Evolutionary conservation across 1,140 invertebrate genomes (phyloP).

Genomic region (Ruditapes philippinarum): DNA sequence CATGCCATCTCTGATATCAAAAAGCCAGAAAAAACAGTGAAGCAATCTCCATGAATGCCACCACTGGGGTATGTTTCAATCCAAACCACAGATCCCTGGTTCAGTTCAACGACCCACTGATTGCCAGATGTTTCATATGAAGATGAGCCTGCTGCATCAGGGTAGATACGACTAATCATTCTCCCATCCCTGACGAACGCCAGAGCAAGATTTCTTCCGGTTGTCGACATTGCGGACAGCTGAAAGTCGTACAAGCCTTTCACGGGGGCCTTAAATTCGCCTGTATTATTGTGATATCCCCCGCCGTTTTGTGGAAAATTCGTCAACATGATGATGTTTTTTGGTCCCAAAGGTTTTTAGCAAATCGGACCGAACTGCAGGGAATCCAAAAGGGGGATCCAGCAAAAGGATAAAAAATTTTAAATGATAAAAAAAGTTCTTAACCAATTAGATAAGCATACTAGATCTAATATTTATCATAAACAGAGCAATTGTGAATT

Average conservation of each 20-base stretch:
- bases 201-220: not conserved
- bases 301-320: not conserved
- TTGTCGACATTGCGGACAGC: not conserved
- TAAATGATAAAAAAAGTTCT: too few relatives aligned
- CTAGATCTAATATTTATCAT: too few relatives aligned
- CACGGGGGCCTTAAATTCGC: conserved; percentile 6
- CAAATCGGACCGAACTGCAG: not conserved
- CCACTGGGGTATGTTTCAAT: not conserved
- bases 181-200: not conserved
- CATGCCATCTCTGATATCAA: not conserved
- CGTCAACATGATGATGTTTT: conserved; percentile 11
- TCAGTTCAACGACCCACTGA: not conserved
- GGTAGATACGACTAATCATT: not conserved
- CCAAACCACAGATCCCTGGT: not conserved
- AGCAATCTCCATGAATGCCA: conserved; percentile 24
- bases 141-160: not conserved
- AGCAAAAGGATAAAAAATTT: too few relatives aligned
- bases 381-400: not conserved
- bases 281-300: conserved; percentile 6
- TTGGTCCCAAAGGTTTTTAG: not conserved
- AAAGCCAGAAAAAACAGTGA: conserved; percentile 16
- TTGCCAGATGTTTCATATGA: not conserved
- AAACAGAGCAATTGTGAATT: too few relatives aligned
- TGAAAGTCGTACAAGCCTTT: conserved; percentile 20
- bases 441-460: too few relatives aligned